phyloP scores from a whole-genome alignment of 2,888 invertebrate species.

The Xestia xanthographa region DNA sequence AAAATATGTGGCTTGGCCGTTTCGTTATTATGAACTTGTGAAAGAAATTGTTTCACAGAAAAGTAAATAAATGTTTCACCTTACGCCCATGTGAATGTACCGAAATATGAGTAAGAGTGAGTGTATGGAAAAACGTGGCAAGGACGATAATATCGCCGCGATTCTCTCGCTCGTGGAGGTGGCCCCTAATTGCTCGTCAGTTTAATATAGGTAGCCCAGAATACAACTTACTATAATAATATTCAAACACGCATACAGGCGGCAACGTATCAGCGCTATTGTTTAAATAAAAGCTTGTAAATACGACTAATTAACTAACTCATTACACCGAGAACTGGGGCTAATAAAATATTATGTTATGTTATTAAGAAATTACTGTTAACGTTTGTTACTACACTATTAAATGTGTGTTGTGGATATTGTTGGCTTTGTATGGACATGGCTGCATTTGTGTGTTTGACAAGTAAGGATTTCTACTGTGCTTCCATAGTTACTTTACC shows the following conservation, averaged over 20 bases:
- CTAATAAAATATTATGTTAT: constrained; percentile 88
- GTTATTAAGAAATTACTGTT: constrained; percentile 87
- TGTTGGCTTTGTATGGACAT: constrained; percentile 74
- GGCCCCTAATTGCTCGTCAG: too few species aligned
- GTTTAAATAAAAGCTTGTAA: constrained; percentile 75
- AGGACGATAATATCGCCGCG: too few species aligned
- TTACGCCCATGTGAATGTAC: too few species aligned
- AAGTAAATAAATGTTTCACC: too few species aligned
- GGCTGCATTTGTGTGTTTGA: constrained; percentile 1
- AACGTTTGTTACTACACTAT: constrained; percentile 80
- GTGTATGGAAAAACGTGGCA: too few species aligned
- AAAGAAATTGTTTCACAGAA: too few species aligned
- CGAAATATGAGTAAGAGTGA: too few species aligned
- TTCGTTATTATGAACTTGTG: too few species aligned
- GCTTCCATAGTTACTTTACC: neutral
- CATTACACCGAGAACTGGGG: constrained; percentile 84
- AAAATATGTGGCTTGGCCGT: too few species aligned
- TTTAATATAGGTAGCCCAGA: neutral
- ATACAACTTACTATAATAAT: neutral
- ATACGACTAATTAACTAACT: constrained; percentile 88
- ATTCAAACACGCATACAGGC: constrained; percentile 13
- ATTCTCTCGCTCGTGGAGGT: too few species aligned
- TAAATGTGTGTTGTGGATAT: constrained; percentile 73
- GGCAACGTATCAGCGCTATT: constrained; percentile 71
- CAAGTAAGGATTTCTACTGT: neutral